Base-by-base conservation (phyloP, 2,888 invertebrate genomes). In the Apotomis capreana region DNA sequence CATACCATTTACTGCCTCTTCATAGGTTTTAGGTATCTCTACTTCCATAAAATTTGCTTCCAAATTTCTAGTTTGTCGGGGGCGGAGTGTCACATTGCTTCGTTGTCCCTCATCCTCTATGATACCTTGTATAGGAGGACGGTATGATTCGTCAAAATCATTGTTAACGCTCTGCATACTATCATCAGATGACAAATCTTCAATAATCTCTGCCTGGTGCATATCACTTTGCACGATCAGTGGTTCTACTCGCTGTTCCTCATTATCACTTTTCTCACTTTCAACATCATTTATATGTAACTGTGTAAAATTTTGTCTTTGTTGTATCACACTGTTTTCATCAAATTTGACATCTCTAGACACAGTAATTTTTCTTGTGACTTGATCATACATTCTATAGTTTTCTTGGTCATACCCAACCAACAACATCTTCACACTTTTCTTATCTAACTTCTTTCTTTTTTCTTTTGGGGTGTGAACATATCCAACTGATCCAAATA, bases 361-460 rank as follows among this genome's bases (percentile, higher is more conserved):
- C 2, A 80, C 63, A 26, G 6, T 76, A 5, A 80, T 75, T 54
- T 59, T 69, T 36, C 72, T 77, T 37, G 70, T 78, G 2, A 74
- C 67, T 4, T n/a, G 1, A 70, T 79, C 65, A 74, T 70, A 83
- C 76, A 83, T 79, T 68, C 78, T 79, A 44, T 83, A 82, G n/a
- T 82, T 83, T 6, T 73, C 76, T 12, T 79, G 74, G 2, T 78
- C 77, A 79, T 84, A 84, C 0, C 83, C 83, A 12, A 85, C 76
- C 51, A 82, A 73, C 8, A 82, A 69, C 73, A 77, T 74, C 51
- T 79, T 80, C 6, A 60, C 12, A 72, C 79, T 79, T 62, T 80
- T 81, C 44, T 70, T 77, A 4, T 78, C 79, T 0, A 80, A 40
- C 46, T 81, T 77, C 54, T 70, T 76, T 68, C 84, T 76, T 13